phyloP scores from a whole-genome alignment of 37 sponge, comb jelly and placozoan species.

The Bolinopsis microptera region DNA sequence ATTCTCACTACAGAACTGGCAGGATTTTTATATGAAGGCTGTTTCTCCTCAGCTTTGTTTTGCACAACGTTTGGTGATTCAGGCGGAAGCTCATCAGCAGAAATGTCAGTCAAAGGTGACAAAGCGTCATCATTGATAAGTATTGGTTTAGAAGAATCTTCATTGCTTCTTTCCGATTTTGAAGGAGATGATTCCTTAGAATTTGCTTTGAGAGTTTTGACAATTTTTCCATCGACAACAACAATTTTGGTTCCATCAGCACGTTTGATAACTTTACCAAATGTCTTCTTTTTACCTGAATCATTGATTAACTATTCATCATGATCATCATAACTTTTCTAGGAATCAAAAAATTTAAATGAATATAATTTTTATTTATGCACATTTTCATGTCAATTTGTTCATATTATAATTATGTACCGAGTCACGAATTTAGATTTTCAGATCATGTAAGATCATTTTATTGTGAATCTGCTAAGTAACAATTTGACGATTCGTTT shows the following conservation, averaged over 20 bases:
- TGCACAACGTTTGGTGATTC: background rate
- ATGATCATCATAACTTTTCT: background rate
- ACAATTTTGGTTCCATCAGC: conserved; percentile 53
- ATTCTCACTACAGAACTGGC: background rate
- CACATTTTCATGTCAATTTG: too few relatives aligned
- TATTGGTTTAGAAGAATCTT: background rate
- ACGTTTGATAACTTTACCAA: conserved; percentile 42
- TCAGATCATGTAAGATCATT: too few relatives aligned
- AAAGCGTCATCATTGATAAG: background rate
- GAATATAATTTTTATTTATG: background rate
- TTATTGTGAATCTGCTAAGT: too few relatives aligned
- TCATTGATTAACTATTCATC: background rate
- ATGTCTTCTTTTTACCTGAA: conserved; percentile 37
- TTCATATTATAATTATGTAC: too few relatives aligned
- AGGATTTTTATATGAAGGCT: background rate
- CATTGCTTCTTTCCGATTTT: background rate
- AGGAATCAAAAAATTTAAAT: background rate
- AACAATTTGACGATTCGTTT: too few relatives aligned
- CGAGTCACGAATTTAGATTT: too few relatives aligned
- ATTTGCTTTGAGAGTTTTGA: background rate
- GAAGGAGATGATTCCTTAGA: background rate
- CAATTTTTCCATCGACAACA: conserved; percentile 57
- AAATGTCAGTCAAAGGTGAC: background rate
- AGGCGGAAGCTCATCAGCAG: conserved; percentile 41
- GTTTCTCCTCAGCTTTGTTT: background rate